These are phyloP conservation scores for Merluccius polli DNA, from an alignment of 2,797 vertebrate species.

Conservation along the genomic window DNA sequence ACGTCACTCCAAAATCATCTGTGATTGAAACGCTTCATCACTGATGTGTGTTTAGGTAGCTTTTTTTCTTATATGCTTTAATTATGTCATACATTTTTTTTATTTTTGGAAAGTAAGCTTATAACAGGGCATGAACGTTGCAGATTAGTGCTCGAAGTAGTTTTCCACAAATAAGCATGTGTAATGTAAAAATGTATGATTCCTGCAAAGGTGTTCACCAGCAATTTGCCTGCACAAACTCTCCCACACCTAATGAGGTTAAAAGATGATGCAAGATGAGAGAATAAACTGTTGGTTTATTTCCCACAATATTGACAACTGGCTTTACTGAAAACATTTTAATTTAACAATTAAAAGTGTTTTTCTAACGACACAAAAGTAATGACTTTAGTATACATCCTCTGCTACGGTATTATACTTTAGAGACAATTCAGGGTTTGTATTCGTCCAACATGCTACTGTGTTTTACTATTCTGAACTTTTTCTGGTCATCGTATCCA, in stretches of 20 bases:
- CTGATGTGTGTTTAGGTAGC: slow-evolving; percentile 34
- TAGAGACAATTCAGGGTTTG: slow-evolving; percentile 87
- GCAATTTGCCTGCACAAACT: slow-evolving; percentile 76
- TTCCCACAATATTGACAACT: slow-evolving; percentile 44
- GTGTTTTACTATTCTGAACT: slow-evolving; percentile 68
- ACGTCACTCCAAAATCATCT: slow-evolving; percentile 43
- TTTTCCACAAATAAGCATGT: slow-evolving; percentile 66
- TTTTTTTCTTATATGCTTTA: slow-evolving; percentile 35
- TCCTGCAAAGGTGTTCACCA: slow-evolving; percentile 78
- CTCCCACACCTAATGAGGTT: slow-evolving; percentile 57
- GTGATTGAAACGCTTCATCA: slow-evolving; percentile 42
- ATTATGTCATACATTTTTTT: slow-evolving; percentile 38
- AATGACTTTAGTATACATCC: slow-evolving; percentile 66
- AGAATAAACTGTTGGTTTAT: slow-evolving; percentile 49
- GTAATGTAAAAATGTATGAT: slow-evolving; percentile 71
- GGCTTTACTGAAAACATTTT: slow-evolving; percentile 38
- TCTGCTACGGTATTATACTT: slow-evolving; percentile 74
- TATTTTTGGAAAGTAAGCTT: slow-evolving; percentile 50
- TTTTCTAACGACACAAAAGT: slow-evolving; percentile 60
- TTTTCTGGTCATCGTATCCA: slow-evolving; percentile 70
- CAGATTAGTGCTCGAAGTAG: slow-evolving; percentile 68
- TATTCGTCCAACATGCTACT: slow-evolving; percentile 87
- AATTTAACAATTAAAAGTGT: slow-evolving; percentile 64
- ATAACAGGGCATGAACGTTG: slow-evolving; percentile 63
- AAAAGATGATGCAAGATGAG: slow-evolving; percentile 65